Evolutionary conservation across 2,888 invertebrate species (phyloP), one percentile per base, ranked within the genome.

Genomic region (Drosophila maculinotata): DNA sequence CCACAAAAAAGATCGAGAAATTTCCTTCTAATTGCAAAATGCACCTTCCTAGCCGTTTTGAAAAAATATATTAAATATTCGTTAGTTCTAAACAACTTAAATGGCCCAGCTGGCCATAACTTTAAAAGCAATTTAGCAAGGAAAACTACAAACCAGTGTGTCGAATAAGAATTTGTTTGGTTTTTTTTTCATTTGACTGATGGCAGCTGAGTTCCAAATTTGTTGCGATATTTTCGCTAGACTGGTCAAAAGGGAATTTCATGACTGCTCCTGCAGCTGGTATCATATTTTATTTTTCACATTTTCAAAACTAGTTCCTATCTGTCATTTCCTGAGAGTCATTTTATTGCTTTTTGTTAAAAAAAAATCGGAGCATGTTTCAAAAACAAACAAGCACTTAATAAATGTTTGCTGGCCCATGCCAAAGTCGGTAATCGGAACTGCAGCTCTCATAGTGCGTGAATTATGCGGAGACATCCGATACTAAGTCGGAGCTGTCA

Each of bases 121-220:
- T 63, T 58, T 14, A 35, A 23, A 31, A 45, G 12, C 25, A 44
- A 12, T 12, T 48, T 4, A 25, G 9, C 15, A 23, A 41, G 12
- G 2, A 26, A 36, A 51, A 54, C 59, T 36, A 62, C 2, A 25
- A 25, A n/a, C 3, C 6, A 38, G n/a, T 51, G 63, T 57, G 52
- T 63, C 39, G 35, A 31, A 36, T 23, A 14, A 26, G 39, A n/a
- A 62, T 79, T 73, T 63, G 48, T 56, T 67, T 62, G 36, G n/a
- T n/a, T 45, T 59, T 69, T 33, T 15, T 44, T 28, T 54, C 45
- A 44, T 70, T 56, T 51, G 33, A 42, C 49, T 53, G 30, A 30
- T 44, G 25, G 36, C 31, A 48, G 58, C 64, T 54, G 53, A 58
- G 60, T n/a, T n/a, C n/a, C n/a, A n/a, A n/a, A 20, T 20, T 20